Base-by-base conservation (phyloP, 2,888 invertebrate species). In the Netelia inedita region DNA sequence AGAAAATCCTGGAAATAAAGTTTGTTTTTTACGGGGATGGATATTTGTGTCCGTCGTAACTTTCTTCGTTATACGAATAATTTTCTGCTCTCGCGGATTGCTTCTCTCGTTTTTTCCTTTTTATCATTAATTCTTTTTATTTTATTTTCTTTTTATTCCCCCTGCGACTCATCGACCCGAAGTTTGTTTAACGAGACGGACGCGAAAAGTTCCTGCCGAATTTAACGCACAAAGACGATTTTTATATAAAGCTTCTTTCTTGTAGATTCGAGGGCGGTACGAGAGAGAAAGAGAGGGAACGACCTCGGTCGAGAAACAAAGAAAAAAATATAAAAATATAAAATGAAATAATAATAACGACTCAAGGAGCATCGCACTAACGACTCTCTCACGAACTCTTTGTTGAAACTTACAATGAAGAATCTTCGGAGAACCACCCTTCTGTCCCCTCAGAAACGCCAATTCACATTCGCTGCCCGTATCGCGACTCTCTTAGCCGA, bases 341-440 rank as follows among this genome's bases (percentile, higher is more conserved):
- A 28, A 28, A 28, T 28, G 5, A 28, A 28, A 28, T 28, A 28
- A 28, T 28, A 28, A 28, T 28, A 28, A 19, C 61, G 23, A 46
- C 19, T 16, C 68, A 43, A 78, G 23, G 61, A 68, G 28, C 14
- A 19, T 65, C 65, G 35, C 75, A 53, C 80, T 81, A 84, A 84
- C 84, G 84, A 81, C 63, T 69, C 63, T 16, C 35, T 43, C 50
- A n/a, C 73, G 28, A 43, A 75, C 59, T 72, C 80, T 78, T 78
- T 81, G 76, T 81, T 73, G 72, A 73, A 73, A 59, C 43, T 68
- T 73, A 73, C 73, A 76, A 84, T 84, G 61, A 69, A 80, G 59
- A 53, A 80, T 80, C 83, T 84, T 80, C 73, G 72, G 53, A 53
- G 65, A 79, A 55, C 63, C 69, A 43, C 41, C 57, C 46, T 6